A percentile compares a stretch with the other conserved stretches of the same genome.
These are phyloP conservation scores for Propsilocerus akamusi DNA, from an alignment of 1,140 invertebrate species.

Conservation along the genomic window DNA sequence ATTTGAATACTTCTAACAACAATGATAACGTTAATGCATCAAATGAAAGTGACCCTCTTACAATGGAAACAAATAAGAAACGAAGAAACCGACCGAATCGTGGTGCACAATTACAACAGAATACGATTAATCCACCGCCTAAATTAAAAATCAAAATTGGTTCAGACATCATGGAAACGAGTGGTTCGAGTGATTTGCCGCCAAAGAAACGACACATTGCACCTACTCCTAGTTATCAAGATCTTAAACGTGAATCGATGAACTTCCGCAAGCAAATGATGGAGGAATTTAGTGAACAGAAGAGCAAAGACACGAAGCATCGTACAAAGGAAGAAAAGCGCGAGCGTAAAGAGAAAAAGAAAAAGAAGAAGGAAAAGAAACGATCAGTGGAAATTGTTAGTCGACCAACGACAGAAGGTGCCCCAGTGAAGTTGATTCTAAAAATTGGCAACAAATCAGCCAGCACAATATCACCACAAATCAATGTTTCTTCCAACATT, in stretches of 20 bases:
- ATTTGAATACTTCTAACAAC: conserved; percentile 16
- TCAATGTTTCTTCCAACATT: neutral
- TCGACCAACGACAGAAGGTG: conserved; percentile 29
- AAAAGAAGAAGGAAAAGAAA: conserved; percentile 36
- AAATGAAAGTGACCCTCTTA: neutral
- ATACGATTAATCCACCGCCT: conserved; percentile 27
- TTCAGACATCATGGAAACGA: conserved; percentile 31
- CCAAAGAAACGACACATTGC: conserved; percentile 58
- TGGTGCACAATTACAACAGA: conserved; percentile 23
- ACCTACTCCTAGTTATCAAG: conserved; percentile 48
- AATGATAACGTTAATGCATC: conserved; percentile 14
- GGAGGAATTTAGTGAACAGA: conserved; percentile 56
- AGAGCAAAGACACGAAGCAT: conserved; percentile 34
- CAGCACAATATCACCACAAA: neutral
- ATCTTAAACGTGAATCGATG: conserved; percentile 67
- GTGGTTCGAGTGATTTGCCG: conserved; percentile 34
- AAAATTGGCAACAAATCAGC: conserved; percentile 9
- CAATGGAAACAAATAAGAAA: conserved; percentile 9
- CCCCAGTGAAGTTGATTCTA: conserved; percentile 45
- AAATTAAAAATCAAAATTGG: conserved; percentile 74
- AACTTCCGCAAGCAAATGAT: conserved; percentile 66
- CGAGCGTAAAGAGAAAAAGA: conserved; percentile 42
- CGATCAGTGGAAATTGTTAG: conserved; percentile 33
- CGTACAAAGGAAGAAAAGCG: conserved; percentile 37
- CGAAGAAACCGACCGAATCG: conserved; percentile 21